Percentiles rank a stretch among this genome's conserved stretches.
phyloP scores from a whole-genome alignment of 2,797 vertebrate genomes.

The Austrolebias charrua region DNA sequence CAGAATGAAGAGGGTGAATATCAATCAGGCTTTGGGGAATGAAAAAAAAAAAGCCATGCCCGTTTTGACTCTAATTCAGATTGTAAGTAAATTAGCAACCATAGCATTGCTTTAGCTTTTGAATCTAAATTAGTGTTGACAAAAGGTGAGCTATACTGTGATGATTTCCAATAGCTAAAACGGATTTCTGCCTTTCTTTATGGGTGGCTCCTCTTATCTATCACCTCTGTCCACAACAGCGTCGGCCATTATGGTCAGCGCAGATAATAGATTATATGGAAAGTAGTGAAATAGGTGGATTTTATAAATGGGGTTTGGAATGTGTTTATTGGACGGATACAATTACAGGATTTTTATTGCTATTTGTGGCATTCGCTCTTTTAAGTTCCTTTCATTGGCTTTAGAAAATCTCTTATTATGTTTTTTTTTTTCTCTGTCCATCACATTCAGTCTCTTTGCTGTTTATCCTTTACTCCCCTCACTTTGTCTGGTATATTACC shows the following conservation, averaged over 20 bases:
- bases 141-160: slow-evolving; percentile 29
- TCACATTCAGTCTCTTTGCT: slow-evolving; percentile 27
- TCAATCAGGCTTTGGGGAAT: slow-evolving; percentile 20
- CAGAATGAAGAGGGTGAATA: slow-evolving; percentile 29
- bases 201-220: slow-evolving; percentile 59
- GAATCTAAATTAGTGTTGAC: slow-evolving; percentile 39
- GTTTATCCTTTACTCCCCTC: slow-evolving; percentile 7
- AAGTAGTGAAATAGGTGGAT: slow-evolving; percentile 62
- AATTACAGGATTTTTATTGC: slow-evolving; percentile 58
- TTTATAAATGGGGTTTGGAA: slow-evolving; percentile 54
- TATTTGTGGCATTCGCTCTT: slow-evolving; percentile 62
- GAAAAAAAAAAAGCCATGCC: slow-evolving; percentile 18
- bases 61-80: slow-evolving; percentile 32
- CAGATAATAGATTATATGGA: slow-evolving; percentile 65
- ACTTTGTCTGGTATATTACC: slow-evolving; percentile 29
- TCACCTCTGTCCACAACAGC: slow-evolving; percentile 46
- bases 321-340: slow-evolving; percentile 68
- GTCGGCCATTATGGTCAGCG: slow-evolving; percentile 51
- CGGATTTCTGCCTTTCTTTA: slow-evolving; percentile 21
- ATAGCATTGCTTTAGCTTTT: slow-evolving; percentile 20
- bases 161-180: slow-evolving; percentile 38
- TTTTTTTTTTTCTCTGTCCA: slow-evolving; percentile 22
- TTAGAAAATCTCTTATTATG: slow-evolving; percentile 24
- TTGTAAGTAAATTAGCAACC: slow-evolving; percentile 40
- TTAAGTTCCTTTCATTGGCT: slow-evolving; percentile 56